Evolutionary conservation across 2,113 vertebrate genomes (phyloP).

Genomic region (Apteryx mantelli): DNA sequence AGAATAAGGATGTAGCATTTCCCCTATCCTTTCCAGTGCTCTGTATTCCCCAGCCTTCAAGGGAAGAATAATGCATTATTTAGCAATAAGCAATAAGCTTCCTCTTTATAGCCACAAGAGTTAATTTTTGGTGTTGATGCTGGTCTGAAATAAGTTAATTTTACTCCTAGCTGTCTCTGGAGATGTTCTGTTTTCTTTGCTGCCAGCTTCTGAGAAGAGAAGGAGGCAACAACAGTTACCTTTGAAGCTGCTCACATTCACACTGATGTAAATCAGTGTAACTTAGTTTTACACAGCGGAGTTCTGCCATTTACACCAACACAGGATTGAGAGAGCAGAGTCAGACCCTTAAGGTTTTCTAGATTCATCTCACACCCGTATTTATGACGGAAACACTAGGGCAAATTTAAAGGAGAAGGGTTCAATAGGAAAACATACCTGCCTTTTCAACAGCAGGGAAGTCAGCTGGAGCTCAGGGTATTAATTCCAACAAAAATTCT

Average conservation of each 20-base stretch:
- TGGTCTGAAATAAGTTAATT: not conserved
- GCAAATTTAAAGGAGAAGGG: not conserved
- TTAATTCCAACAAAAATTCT: not conserved
- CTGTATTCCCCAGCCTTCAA: not conserved
- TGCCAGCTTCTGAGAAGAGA: not conserved
- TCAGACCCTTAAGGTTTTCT: not conserved
- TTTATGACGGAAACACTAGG: not conserved
- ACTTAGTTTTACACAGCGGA: not conserved
- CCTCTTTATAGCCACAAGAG: not conserved
- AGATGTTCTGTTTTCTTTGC: not conserved
- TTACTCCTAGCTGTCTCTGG: not conserved
- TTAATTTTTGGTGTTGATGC: not conserved
- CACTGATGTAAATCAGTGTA: not conserved
- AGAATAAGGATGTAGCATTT: not conserved
- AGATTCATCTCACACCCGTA: not conserved
- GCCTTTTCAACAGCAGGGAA: not conserved
- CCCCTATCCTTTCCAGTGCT: not conserved
- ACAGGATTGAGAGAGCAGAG: not conserved
- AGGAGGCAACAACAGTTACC: not conserved
- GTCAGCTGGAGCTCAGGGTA: not conserved
- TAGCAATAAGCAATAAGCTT: not conserved
- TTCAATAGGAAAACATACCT: not conserved
- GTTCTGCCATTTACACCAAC: not conserved
- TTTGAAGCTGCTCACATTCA: not conserved
- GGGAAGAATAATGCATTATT: not conserved